Conservation (phyloP, 2,113 vertebrate species). For the Daubentonia madagascariensis region DNA sequence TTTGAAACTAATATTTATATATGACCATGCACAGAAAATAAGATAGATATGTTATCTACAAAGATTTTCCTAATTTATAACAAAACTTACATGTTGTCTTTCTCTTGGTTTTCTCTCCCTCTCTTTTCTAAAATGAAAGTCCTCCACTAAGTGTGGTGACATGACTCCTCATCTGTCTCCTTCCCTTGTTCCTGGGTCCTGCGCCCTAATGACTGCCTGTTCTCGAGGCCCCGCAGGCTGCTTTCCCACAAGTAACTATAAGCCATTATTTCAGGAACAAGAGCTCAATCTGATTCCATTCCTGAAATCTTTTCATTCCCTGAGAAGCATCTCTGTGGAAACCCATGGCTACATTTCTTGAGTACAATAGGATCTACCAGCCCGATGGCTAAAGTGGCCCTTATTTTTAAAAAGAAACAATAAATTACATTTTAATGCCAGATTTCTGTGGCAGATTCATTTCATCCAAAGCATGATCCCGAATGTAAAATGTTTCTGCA, state of each 20-base stretch:
- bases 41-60: background rate
- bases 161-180: background rate
- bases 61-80: background rate
- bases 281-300: conserved; percentile 36
- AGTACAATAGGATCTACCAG: background rate
- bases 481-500: background rate
- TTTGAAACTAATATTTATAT: conserved; percentile 22
- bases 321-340: conserved; percentile 51
- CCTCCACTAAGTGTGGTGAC: background rate
- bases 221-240: background rate
- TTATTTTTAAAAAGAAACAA: conserved; percentile 55
- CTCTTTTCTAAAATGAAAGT: background rate
- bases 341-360: conserved; percentile 29
- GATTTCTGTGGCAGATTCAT: background rate
- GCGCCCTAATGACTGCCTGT: background rate
- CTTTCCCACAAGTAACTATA: background rate
- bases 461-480: conserved; percentile 19
- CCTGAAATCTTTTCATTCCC: conserved; percentile 44
- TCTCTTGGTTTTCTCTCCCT: background rate
- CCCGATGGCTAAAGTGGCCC: background rate
- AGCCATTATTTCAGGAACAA: conserved; percentile 12
- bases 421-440: conserved; percentile 49
- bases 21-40: background rate
- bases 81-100: background rate
- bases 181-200: background rate